phyloP scores from a whole-genome alignment of 2,797 vertebrate genomes.

The Pipistrellus pygmaeus region DNA sequence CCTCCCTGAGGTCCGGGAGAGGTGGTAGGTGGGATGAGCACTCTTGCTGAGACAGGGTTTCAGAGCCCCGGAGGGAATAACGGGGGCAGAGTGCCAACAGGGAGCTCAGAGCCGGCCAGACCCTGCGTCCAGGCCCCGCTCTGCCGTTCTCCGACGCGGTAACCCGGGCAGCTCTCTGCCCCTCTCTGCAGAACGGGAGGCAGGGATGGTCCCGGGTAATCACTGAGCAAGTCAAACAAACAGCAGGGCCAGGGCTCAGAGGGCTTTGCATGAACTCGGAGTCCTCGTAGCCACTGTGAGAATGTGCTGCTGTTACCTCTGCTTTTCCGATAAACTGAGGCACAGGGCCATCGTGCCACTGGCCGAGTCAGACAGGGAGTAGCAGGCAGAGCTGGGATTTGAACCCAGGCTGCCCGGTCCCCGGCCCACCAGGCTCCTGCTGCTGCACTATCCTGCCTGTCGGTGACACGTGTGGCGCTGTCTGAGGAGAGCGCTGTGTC shows the following conservation, averaged over 20 bases:
- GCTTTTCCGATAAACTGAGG: neutral
- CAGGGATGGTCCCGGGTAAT: accelerated
- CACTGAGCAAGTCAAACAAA: accelerated
- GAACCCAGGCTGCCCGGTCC: neutral
- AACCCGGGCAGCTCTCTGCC: neutral
- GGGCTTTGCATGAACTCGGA: accelerated
- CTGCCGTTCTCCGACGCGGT: neutral
- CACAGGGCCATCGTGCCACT: neutral
- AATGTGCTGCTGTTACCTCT: neutral
- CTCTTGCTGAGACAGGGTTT: neutral
- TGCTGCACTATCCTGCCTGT: neutral
- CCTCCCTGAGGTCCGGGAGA: neutral
- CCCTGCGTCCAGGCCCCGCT: neutral
- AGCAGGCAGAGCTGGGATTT: neutral
- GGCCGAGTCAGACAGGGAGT: neutral
- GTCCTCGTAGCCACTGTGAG: accelerated
- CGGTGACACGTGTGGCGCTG: accelerated
- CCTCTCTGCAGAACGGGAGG: neutral
- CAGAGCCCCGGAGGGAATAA: neutral
- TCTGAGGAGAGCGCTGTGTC: neutral
- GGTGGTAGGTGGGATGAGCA: neutral
- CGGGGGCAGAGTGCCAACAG: neutral
- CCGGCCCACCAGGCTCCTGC: accelerated
- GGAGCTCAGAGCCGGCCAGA: neutral
- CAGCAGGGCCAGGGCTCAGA: neutral